phyloP scores from a whole-genome alignment of 2,797 vertebrate species.

The Platyrinchus mystaceus region DNA sequence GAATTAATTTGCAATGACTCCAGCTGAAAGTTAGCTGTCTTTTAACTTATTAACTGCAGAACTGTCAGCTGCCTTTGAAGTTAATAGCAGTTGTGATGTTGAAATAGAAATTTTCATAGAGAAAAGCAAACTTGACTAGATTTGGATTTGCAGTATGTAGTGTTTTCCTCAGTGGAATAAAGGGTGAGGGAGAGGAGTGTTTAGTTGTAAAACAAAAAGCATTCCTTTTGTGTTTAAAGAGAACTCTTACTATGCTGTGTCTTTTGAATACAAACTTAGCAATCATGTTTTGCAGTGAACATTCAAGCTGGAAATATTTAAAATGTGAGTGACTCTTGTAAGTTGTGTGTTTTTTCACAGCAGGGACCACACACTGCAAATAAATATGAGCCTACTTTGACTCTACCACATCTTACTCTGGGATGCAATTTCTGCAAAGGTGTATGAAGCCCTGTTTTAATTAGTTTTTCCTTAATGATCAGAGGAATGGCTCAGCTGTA shows the following conservation, averaged over 20 bases:
- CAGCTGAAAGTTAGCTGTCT: constrained; percentile 65
- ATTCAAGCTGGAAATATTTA: constrained; percentile 53
- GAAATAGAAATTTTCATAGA: constrained; percentile 65
- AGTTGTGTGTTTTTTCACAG: constrained; percentile 15
- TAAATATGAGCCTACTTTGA: neutral
- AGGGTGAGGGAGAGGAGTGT: neutral
- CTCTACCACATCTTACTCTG: constrained; percentile 17
- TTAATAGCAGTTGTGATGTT: constrained; percentile 71
- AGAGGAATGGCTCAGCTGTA: neutral
- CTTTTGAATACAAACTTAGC: constrained; percentile 10
- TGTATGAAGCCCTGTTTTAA: constrained; percentile 51
- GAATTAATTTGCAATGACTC: constrained; percentile 75
- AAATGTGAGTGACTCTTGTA: constrained; percentile 17
- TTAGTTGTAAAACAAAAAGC: neutral
- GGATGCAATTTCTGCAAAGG: constrained; percentile 39
- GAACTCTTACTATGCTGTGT: neutral
- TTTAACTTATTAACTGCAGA: constrained; percentile 74
- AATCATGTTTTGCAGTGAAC: constrained; percentile 7
- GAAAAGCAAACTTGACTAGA: constrained; percentile 50
- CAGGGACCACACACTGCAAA: constrained; percentile 15
- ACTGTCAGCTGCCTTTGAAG: constrained; percentile 70
- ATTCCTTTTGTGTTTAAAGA: constrained; percentile 5
- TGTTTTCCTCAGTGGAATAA: constrained; percentile 5
- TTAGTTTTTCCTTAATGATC: constrained; percentile 52
- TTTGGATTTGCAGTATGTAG: neutral